These are phyloP conservation scores for Candoia aspera DNA, from an alignment of 2,113 vertebrate genomes.

Conservation along the genomic window DNA sequence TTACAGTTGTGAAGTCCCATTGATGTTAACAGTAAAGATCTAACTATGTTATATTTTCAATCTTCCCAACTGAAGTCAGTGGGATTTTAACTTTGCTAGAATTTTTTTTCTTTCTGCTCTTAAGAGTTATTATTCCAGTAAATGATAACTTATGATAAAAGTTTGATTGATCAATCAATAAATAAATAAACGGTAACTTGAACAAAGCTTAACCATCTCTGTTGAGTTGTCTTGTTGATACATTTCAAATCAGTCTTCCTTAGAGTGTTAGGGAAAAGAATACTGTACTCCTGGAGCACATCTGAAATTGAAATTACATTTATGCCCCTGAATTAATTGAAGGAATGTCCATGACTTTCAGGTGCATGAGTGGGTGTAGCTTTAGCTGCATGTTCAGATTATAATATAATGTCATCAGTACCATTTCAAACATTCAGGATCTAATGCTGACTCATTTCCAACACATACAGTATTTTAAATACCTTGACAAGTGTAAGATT, in stretches of 20 bases:
- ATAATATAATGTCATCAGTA: neutral
- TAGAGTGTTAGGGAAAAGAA: no score
- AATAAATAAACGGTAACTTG: no score
- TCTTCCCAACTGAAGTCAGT: neutral
- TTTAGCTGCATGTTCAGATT: neutral
- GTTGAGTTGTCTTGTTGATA: neutral
- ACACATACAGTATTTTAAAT: neutral
- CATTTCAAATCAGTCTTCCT: neutral
- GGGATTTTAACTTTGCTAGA: neutral
- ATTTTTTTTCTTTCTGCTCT: neutral
- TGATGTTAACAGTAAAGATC: neutral
- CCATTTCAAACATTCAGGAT: neutral
- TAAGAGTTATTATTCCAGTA: neutral
- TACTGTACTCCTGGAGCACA: neutral
- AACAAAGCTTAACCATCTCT: neutral
- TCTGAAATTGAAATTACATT: neutral
- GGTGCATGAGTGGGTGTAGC: neutral
- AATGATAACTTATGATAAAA: no score
- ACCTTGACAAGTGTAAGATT: neutral
- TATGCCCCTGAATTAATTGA: neutral
- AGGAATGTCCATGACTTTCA: neutral
- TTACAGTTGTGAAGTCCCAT: neutral
- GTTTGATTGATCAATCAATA: no score
- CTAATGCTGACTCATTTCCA: neutral
- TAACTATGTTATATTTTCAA: neutral